These are phyloP conservation scores for Schizopygopsis pylzovi DNA, from an alignment of 2,797 vertebrate species.

Conservation along the genomic window DNA sequence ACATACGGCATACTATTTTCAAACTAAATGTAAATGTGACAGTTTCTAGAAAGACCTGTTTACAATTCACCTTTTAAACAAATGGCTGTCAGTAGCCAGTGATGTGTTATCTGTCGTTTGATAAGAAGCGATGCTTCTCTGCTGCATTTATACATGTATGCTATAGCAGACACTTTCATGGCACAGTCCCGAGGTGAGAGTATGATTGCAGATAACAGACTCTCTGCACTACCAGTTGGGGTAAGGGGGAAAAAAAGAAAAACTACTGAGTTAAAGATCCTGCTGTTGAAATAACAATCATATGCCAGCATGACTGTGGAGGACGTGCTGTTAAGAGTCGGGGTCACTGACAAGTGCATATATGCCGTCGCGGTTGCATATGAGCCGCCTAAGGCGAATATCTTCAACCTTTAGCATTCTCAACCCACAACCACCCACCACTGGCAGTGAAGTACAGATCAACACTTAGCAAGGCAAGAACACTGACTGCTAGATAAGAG, in stretches of 20 bases:
- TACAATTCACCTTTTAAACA: slow-evolving; percentile 54
- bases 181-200: neutral
- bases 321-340: slow-evolving; percentile 39
- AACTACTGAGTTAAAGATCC: neutral
- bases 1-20: neutral
- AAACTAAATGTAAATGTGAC: neutral
- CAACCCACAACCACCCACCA: slow-evolving; percentile 31
- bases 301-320: slow-evolving; percentile 60
- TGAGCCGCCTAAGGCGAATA: slow-evolving; percentile 27
- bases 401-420: slow-evolving; percentile 16
- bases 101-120: neutral
- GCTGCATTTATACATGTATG: neutral
- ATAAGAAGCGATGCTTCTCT: slow-evolving; percentile 36
- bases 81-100: slow-evolving; percentile 38
- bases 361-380: slow-evolving; percentile 18
- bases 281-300: slow-evolving; percentile 51
- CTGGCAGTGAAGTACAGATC: slow-evolving; percentile 19
- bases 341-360: slow-evolving; percentile 30
- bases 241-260: neutral
- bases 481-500: neutral
- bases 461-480: slow-evolving; percentile 3
- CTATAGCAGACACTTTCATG: slow-evolving; percentile 1
- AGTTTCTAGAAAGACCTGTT: neutral
- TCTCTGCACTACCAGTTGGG: neutral
- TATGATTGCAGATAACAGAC: slow-evolving; percentile 13